These are phyloP conservation scores for Acanthisitta chloris DNA, from an alignment of 2,113 vertebrate species.

Conservation along the genomic window DNA sequence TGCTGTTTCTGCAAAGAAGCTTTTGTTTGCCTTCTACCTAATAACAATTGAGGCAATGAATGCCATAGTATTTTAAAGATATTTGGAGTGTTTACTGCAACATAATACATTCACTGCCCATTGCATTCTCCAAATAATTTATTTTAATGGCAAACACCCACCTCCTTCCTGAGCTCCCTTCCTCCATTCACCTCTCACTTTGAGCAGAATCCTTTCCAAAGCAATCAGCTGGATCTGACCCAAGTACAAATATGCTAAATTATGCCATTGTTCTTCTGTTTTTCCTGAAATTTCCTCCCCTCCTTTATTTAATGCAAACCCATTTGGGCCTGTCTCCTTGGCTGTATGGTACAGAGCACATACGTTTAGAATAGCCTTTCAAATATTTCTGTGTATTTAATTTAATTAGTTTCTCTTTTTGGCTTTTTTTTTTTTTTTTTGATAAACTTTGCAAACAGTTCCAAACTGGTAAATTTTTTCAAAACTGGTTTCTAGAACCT, in stretches of 20 bases:
- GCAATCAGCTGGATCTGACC: neutral
- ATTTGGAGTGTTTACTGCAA: neutral
- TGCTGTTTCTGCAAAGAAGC: neutral
- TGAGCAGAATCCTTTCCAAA: neutral
- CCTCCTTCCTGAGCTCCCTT: neutral
- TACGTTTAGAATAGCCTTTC: neutral
- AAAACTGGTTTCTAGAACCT: neutral
- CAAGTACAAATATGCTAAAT: neutral
- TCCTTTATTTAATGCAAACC: neutral
- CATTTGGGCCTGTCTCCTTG: neutral
- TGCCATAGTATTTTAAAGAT: neutral
- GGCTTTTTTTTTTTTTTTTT: neutral
- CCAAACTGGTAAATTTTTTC: neutral
- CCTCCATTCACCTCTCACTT: neutral
- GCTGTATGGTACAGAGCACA: neutral
- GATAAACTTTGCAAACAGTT: neutral
- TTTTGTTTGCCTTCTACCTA: slow-evolving; percentile 14
- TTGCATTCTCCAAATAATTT: neutral
- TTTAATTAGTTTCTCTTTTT: neutral
- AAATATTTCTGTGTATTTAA: neutral
- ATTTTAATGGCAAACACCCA: neutral
- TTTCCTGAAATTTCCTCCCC: neutral
- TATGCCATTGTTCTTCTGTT: neutral
- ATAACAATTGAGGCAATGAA: neutral
- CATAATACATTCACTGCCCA: neutral